Percentiles rank a stretch among this genome's conserved stretches.
These are phyloP conservation scores for Paramisgurnus dabryanus DNA, from an alignment of 2,113 vertebrate genomes.

Conservation along the genomic window DNA sequence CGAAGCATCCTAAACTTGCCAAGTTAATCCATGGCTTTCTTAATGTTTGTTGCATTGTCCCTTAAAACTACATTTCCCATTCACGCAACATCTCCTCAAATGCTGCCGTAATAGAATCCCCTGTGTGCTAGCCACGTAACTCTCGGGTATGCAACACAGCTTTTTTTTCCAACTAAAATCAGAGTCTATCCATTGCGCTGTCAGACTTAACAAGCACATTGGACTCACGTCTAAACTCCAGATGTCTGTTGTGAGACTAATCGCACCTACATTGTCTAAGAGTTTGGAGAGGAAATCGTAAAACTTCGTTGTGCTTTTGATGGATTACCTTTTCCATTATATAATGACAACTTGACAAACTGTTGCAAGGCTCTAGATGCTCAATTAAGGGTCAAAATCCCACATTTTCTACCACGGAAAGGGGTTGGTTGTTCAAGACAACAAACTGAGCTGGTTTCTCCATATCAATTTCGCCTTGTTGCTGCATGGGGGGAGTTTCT, in stretches of 20 bases:
- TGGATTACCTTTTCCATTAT: too few species aligned
- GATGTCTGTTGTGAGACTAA: too few species aligned
- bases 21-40: too few species aligned
- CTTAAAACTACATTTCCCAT: neutral
- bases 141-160: neutral
- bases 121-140: neutral
- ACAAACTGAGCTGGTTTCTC: neutral
- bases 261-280: too few species aligned
- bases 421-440: conserved; percentile 42
- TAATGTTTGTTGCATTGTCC: too few species aligned
- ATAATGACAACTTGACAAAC: neutral
- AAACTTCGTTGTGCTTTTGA: too few species aligned
- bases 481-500: neutral
- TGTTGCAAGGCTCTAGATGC: conserved; percentile 35
- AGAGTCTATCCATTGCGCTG: neutral
- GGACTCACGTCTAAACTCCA: too few species aligned
- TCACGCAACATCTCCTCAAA: neutral
- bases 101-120: neutral
- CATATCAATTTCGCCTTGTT: neutral
- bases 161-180: neutral
- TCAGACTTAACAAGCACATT: too few species aligned
- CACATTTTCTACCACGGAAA: conserved; percentile 44
- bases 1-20: neutral
- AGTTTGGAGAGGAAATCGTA: too few species aligned
- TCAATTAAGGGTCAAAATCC: conserved; percentile 21